Base-by-base conservation (phyloP, 2,888 invertebrate genomes). In the Drosophila colorata region DNA sequence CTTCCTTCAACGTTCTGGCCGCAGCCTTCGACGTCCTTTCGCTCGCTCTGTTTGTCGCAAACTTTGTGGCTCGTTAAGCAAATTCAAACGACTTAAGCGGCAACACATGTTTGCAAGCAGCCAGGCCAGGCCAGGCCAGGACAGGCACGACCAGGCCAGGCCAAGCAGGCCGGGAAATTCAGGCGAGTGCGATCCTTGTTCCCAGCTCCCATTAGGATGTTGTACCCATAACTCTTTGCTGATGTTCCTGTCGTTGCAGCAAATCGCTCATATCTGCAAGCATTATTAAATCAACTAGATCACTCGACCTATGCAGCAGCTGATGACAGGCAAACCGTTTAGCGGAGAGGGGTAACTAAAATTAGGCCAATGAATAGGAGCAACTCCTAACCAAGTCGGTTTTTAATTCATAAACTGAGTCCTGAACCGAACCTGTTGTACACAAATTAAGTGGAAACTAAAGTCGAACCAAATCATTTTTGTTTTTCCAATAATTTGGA, bases 21-120 rank as follows among this genome's bases (percentile, higher is more conserved):
- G 51, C 38, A 43, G 53, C 57, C 46, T 35, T 37, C 52, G 38
- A 37, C 43, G 49, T 48, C 51, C 59, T 52, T 37, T 60, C 28
- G 28, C 28, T 28, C 28, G 61, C 75, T 65, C 47, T 69, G 81
- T 87, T 84, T 88, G 89, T 88, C 87, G 77, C 89, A 87, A 86
- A 88, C 80, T 87, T 87, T 84, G 87, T 82, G 83, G 83, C 89
- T 88, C 89, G 87, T 87, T 88, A 87, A 86, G 88, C 87, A 85
- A 87, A 88, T 86, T 87, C 88, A 78, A 86, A 83, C 80, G 88
- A 89, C 88, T 87, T 88, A 80, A 88, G 76, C 80, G 86, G 89
- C 88, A 89, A 87, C 86, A 86, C 88, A 86, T 86, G 86, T 80
- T 89, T 53, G 49, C 73, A 81, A 87, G 87, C 85, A 78, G 55